These are phyloP conservation scores for Tyrannus savana DNA, from an alignment of 2,113 vertebrate species.

Conservation along the genomic window DNA sequence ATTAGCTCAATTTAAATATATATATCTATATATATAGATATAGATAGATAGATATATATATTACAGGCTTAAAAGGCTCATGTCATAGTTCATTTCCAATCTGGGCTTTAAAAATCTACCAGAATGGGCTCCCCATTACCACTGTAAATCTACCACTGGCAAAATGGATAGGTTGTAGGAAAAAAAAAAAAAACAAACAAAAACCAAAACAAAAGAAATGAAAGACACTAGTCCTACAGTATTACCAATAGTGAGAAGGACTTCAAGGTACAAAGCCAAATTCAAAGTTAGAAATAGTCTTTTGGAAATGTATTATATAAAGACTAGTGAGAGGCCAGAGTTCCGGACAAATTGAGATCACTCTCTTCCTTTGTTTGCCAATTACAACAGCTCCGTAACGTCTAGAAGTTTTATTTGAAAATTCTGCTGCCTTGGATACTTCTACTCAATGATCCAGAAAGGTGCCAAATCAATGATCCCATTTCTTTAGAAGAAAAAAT, in stretches of 20 bases:
- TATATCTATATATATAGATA: background rate
- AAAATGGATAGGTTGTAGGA: background rate
- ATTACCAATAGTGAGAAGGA: background rate
- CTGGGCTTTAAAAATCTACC: conserved; percentile 56
- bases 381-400: background rate
- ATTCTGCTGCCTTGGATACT: background rate
- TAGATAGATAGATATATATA: conserved; percentile 10
- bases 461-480: background rate
- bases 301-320: background rate
- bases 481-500: background rate
- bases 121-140: conserved; percentile 46
- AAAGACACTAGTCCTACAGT: background rate
- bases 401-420: background rate
- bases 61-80: conserved; percentile 74
- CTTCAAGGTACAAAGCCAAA: conserved; percentile 10
- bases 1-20: conserved; percentile 75
- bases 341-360: background rate
- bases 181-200: background rate
- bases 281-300: conserved; percentile 6
- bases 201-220: background rate
- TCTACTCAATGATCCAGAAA: background rate
- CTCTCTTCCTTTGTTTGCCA: background rate
- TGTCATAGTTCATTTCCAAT: conserved; percentile 73
- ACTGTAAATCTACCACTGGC: background rate
- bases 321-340: background rate